Conservation (phyloP, 2,888 invertebrate genomes). For the Pyrocoelia pectoralis region DNA sequence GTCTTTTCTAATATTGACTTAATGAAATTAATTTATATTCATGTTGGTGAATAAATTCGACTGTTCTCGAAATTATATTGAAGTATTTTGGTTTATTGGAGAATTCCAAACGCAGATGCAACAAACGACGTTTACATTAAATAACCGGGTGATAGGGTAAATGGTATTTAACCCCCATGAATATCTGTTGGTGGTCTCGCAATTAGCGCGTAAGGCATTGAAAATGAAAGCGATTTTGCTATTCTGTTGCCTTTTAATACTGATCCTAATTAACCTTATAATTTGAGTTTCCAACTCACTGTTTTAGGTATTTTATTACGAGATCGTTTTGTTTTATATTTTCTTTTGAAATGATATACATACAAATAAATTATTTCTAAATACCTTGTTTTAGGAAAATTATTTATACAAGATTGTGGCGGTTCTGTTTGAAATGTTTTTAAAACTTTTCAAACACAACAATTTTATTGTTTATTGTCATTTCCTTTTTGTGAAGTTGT, state of each 20-base stretch:
- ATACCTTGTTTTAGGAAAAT: no score
- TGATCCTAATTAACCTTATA: conserved; percentile 7
- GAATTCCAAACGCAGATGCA: background rate
- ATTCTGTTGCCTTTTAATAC: conserved; percentile 9
- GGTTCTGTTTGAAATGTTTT: no score
- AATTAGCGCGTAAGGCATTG: conserved; percentile 18
- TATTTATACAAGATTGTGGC: no score
- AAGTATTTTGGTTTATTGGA: conserved; percentile 4
- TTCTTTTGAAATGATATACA: no score
- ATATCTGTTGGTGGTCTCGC: conserved; percentile 24
- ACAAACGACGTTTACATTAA: background rate
- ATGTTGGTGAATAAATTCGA: background rate
- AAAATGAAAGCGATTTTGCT: conserved; percentile 18
- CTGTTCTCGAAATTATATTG: background rate
- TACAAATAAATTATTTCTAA: no score
- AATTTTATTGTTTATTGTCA: no score
- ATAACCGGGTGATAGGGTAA: conserved; percentile 1
- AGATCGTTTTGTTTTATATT: background rate
- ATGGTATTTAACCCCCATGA: conserved; percentile 12
- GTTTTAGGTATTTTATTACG: background rate
- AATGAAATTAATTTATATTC: conserved; percentile 24
- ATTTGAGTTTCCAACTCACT: background rate
- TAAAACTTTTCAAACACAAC: no score
- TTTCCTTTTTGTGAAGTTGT: no score
- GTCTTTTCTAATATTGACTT: conserved; percentile 26